Conservation (phyloP, 2,888 invertebrate genomes). For the Griposia aprilina region DNA sequence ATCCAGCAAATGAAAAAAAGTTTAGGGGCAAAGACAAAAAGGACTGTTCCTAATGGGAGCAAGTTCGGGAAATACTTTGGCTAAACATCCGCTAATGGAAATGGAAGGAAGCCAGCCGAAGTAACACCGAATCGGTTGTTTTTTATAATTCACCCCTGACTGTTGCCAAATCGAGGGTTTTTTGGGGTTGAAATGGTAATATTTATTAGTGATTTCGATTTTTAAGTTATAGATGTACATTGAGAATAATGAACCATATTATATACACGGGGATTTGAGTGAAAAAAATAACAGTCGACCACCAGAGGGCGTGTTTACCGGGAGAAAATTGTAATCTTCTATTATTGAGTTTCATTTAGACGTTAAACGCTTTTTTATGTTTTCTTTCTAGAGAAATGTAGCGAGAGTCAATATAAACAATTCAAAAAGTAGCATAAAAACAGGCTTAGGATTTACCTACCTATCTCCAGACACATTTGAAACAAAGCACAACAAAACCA, state of each 20-base stretch:
- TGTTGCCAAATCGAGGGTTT: conserved; percentile 82
- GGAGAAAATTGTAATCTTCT: neutral
- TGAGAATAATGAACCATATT: neutral
- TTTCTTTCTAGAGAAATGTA: neutral
- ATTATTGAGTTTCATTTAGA: neutral
- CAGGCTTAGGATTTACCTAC: neutral
- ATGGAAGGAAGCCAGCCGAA: conserved; percentile 87
- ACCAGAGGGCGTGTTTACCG: neutral
- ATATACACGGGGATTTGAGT: neutral
- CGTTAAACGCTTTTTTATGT: neutral
- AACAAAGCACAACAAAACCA: conserved; percentile 33
- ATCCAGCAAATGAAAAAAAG: conserved; percentile 80
- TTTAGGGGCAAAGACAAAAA: conserved; percentile 87
- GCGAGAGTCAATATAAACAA: too few species aligned
- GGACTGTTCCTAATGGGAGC: conserved; percentile 84
- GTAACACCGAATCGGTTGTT: conserved; percentile 80
- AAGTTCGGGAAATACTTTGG: conserved; percentile 89
- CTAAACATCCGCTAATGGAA: conserved; percentile 90
- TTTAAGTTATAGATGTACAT: neutral
- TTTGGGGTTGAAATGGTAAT: conserved; percentile 62
- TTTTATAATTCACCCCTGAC: conserved; percentile 77
- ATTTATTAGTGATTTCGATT: conserved; percentile 39
- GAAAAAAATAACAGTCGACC: neutral
- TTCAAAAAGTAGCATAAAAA: neutral
- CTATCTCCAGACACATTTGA: neutral